phyloP scores from a whole-genome alignment of 1,140 invertebrate species.

The Drosophila lini region DNA sequence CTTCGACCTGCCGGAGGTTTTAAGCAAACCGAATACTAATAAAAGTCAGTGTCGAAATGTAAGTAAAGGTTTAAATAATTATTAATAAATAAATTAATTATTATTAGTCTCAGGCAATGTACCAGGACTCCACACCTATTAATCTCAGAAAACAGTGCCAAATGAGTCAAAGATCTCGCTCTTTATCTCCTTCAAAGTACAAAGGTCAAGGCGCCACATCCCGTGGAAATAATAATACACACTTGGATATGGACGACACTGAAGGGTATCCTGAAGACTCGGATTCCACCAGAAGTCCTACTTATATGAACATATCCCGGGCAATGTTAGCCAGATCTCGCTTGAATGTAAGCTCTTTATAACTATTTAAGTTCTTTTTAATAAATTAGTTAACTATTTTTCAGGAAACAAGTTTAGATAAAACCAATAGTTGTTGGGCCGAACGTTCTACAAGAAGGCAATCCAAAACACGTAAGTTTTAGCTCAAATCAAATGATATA shows the following conservation, averaged over 20 bases:
- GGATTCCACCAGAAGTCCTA: background rate
- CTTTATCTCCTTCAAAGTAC: background rate
- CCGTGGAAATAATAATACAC: background rate
- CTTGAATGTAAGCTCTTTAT: background rate
- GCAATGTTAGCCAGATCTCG: background rate
- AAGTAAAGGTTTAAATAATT: background rate
- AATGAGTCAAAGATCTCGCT: background rate
- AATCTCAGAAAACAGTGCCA: background rate
- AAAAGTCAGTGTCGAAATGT: conserved; percentile 6
- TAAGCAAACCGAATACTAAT: background rate
- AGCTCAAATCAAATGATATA: background rate
- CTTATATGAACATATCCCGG: background rate
- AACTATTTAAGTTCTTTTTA: too few relatives aligned
- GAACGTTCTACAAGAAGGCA: background rate
- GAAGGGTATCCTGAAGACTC: background rate
- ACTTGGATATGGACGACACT: background rate
- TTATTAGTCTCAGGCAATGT: background rate
- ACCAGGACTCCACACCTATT: background rate
- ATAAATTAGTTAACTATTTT: too few relatives aligned
- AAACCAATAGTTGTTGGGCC: background rate
- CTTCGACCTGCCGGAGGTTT: background rate
- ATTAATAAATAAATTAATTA: too few relatives aligned
- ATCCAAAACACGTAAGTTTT: background rate
- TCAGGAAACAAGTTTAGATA: conserved; percentile 1
- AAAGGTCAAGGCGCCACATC: background rate